phyloP scores from a whole-genome alignment of 2,113 vertebrate genomes.

The Oxyura jamaicensis region DNA sequence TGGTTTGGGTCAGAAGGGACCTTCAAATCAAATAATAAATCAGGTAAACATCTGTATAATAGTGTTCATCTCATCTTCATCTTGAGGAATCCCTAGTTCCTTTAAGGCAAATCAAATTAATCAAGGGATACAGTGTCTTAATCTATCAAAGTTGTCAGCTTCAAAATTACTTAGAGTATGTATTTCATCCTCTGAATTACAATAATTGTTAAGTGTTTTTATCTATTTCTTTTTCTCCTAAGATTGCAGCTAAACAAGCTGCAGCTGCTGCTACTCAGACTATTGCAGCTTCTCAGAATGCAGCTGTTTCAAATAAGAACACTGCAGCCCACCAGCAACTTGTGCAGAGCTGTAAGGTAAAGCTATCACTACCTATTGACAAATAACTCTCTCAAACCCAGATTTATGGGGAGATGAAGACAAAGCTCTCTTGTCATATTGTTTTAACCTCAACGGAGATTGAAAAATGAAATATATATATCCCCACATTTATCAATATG shows the following conservation, averaged over 20 bases:
- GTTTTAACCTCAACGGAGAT: neutral
- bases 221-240: slow-evolving; percentile 14
- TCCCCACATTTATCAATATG: rapidly evolving
- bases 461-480: neutral
- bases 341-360: slow-evolving; percentile 98
- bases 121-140: neutral
- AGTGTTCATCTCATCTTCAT: neutral
- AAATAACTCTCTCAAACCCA: neutral
- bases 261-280: slow-evolving; percentile 97
- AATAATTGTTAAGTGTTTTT: neutral
- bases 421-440: neutral
- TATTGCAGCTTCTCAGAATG: slow-evolving; percentile 97
- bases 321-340: slow-evolving; percentile 93
- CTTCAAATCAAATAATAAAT: too few relatives aligned
- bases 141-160: neutral
- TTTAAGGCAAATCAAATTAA: neutral
- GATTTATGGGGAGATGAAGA: neutral
- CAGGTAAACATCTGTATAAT: neutral
- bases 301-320: slow-evolving; percentile 95
- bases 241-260: slow-evolving; percentile 97
- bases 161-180: neutral
- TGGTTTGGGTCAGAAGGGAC: too few relatives aligned
- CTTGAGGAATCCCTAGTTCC: neutral
- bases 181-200: neutral
- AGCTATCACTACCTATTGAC: neutral